Conservation (phyloP, 2,888 invertebrate genomes). For the Rhorus exstirpatorius region DNA sequence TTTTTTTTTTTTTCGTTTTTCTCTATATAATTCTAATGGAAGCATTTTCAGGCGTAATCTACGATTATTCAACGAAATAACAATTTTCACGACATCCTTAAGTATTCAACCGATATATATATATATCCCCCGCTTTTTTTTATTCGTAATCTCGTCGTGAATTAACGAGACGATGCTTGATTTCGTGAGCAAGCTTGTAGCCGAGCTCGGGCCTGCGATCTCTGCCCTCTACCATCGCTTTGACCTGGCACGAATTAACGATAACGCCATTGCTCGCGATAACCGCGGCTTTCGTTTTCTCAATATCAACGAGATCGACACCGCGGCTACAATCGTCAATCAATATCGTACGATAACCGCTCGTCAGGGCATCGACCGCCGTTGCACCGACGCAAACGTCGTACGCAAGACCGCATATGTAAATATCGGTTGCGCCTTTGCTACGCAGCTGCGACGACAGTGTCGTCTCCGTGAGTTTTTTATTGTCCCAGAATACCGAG, state of each 20-base stretch:
- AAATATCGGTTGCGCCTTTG: constrained; percentile 95
- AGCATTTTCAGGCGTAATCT: constrained; percentile 4
- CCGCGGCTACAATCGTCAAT: constrained; percentile 97
- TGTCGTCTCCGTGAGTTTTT: constrained; percentile 95
- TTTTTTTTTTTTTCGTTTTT: neutral
- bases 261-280: constrained; percentile 93
- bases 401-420: constrained; percentile 97
- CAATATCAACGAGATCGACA: constrained; percentile 94
- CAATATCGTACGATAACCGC: constrained; percentile 95
- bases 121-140: neutral
- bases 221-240: constrained; percentile 94
- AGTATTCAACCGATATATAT: neutral
- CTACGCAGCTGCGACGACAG: constrained; percentile 93
- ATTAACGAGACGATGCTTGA: constrained; percentile 87
- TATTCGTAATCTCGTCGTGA: constrained; percentile 31
- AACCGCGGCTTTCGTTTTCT: constrained; percentile 92
- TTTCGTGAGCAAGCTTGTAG: constrained; percentile 94
- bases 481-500: constrained; percentile 99
- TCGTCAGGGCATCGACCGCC: constrained; percentile 95
- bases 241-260: constrained; percentile 92
- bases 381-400: constrained; percentile 98
- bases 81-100: constrained; percentile 16
- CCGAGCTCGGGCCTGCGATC: constrained; percentile 96
- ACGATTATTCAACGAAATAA: constrained; percentile 29
- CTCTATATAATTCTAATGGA: constrained; percentile 14